Evolutionary conservation across 2,888 invertebrate species (phyloP), one percentile per base, ranked within the genome.

Genomic region (Eretmocerus hayati): DNA sequence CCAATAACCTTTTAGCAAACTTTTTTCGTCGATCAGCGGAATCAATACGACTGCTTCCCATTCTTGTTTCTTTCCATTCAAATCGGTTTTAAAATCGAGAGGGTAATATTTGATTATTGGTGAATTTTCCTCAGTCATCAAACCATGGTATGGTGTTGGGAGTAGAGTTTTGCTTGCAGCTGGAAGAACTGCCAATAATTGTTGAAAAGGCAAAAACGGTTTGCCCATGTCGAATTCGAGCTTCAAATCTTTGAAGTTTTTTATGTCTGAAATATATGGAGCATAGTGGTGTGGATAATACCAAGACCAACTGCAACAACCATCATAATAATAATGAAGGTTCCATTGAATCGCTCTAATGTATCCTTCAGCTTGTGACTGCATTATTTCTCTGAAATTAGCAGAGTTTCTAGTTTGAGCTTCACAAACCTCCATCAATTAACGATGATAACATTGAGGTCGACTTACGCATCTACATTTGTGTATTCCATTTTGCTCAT

Each of bases 291-390:
- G 90, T 0, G 95, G 94, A 72, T 95, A 99, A 73, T 80, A 96
- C 97, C 97, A 99, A 23, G 91, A 89, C 99, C 99, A 99, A 0
- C 94, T 95, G 42, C 88, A 87, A 37, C 94, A 91, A 5, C 97
- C 97, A 62, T 90, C 85, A 73, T 94, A 97, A 72, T 99, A 99
- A 72, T 99, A 99, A 66, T 87, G 81, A 16, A 97, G 75, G 66
- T 93, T 92, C 97, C 97, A 99, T 62, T 97, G 96, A 41, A 99
- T 83, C 0, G 94, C 96, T 33, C 85, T 77, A 9, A 97, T 86
- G 69, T 96, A 99, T 42, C 88, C 84, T 65, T 86, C 84, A 0
- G 93, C 90, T 74, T 93, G 91, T 31, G 81, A 81, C 16, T 79
- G 77, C 61, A 93, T 72, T 6, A 90, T 85, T 59, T 85, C 84